Percentiles rank a stretch among this genome's conserved stretches.
These are phyloP conservation scores for Brachyrhaphis roseni DNA, from an alignment of 2,797 vertebrate species.

Conservation along the genomic window DNA sequence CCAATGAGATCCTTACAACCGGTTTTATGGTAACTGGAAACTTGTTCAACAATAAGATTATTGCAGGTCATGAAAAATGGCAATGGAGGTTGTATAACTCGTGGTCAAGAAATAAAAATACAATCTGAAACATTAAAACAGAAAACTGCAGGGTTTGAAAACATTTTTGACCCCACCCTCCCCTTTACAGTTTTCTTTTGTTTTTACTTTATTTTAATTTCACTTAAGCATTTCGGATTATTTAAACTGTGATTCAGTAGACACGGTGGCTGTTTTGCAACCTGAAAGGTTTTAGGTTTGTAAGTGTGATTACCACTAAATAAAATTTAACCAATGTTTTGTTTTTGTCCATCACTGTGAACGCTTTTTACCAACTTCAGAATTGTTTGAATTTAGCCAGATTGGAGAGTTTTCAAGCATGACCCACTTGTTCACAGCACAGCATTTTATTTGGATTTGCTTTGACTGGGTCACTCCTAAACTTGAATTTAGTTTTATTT, in stretches of 20 bases:
- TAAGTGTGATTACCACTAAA: too few relatives aligned
- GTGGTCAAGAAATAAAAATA: neutral
- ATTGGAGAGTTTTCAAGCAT: too few relatives aligned
- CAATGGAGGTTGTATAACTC: neutral
- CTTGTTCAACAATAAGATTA: neutral
- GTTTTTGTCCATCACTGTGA: too few relatives aligned
- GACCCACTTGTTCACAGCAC: too few relatives aligned
- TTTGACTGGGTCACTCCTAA: neutral
- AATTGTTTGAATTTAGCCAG: too few relatives aligned
- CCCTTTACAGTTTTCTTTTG: neutral
- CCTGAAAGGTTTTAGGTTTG: too few relatives aligned
- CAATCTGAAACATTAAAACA: neutral
- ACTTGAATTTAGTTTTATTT: neutral
- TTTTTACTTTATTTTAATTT: neutral
- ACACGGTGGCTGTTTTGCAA: too few relatives aligned
- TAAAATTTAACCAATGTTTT: too few relatives aligned
- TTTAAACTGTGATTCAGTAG: neutral
- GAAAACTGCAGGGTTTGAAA: neutral
- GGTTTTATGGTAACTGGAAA: neutral
- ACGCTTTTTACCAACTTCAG: too few relatives aligned
- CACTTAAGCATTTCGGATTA: neutral
- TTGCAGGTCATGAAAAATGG: neutral
- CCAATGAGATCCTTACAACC: neutral
- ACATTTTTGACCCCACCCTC: too few relatives aligned
- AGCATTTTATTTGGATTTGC: neutral